phyloP scores from a whole-genome alignment of 2,888 invertebrate genomes.

The Ormia ochracea region DNA sequence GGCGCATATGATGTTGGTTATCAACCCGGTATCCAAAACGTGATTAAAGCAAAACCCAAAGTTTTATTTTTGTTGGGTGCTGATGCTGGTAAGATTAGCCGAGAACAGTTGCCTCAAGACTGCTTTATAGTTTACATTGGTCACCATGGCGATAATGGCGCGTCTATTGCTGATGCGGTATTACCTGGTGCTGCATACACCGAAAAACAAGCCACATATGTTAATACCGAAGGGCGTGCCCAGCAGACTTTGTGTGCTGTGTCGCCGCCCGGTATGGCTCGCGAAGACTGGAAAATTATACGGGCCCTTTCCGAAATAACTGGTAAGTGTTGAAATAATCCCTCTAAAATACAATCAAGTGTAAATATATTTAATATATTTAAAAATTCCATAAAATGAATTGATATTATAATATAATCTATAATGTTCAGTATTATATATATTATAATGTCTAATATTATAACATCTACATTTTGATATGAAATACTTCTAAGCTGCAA shows the following conservation, averaged over 20 bases:
- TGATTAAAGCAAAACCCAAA: conserved; percentile 83
- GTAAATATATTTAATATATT: background rate
- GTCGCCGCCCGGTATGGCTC: conserved; percentile 92
- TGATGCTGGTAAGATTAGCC: conserved; percentile 88
- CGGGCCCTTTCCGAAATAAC: conserved; percentile 95
- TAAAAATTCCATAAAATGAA: too few species aligned
- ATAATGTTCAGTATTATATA: too few species aligned
- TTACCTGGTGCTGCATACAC: conserved; percentile 98
- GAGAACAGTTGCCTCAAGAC: conserved; percentile 87
- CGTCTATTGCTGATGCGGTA: conserved; percentile 93
- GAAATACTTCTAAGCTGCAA: too few species aligned
- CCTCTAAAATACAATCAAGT: background rate
- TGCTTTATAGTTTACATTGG: conserved; percentile 94
- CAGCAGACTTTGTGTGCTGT: conserved; percentile 93
- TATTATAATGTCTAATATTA: too few species aligned
- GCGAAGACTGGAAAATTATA: conserved; percentile 99
- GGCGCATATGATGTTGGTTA: conserved; percentile 98
- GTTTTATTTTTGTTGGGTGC: conserved; percentile 95
- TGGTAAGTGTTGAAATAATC: conserved; percentile 75
- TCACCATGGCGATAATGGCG: conserved; percentile 97
- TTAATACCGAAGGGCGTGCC: conserved; percentile 97
- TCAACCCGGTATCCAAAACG: conserved; percentile 82
- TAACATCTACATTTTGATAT: too few species aligned
- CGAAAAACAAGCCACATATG: conserved; percentile 97
- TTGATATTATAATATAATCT: too few species aligned